These are phyloP conservation scores for Mactra quadrangularis DNA, from an alignment of 1,140 invertebrate species.

Conservation along the genomic window DNA sequence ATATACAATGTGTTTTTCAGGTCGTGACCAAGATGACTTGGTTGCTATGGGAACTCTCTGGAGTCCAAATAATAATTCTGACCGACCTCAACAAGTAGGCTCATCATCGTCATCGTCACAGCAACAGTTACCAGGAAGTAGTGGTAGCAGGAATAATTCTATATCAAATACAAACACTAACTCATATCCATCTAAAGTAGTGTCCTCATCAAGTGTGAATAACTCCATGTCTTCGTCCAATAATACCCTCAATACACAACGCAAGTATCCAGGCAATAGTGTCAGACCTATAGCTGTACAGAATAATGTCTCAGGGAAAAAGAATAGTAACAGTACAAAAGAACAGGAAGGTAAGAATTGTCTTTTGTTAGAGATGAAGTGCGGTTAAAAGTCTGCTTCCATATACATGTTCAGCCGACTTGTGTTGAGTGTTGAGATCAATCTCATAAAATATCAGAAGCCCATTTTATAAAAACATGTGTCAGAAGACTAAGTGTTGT, in stretches of 20 bases:
- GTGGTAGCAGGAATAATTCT: slow-evolving; percentile 13
- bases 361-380: too few relatives aligned
- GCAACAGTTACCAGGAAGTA: slow-evolving; percentile 10
- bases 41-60: slow-evolving; percentile 76
- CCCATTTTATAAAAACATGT: too few relatives aligned
- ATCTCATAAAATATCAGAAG: too few relatives aligned
- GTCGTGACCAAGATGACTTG: slow-evolving; percentile 67
- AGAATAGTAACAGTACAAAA: slow-evolving; percentile 41
- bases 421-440: too few relatives aligned
- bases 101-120: slow-evolving; percentile 10
- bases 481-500: too few relatives aligned
- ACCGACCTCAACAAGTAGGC: slow-evolving; percentile 3
- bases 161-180: slow-evolving; percentile 47
- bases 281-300: slow-evolving; percentile 44
- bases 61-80: slow-evolving; percentile 62
- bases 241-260: slow-evolving; percentile 57
- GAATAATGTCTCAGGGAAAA: slow-evolving; percentile 59
- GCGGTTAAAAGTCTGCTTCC: too few relatives aligned
- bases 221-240: slow-evolving; percentile 44
- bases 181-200: slow-evolving; percentile 48
- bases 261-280: slow-evolving; percentile 55
- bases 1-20: too few relatives aligned
- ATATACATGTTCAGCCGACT: too few relatives aligned
- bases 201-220: slow-evolving; percentile 36
- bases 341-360: slow-evolving; percentile 51